Percentiles rank a stretch among this genome's conserved stretches.
These are phyloP conservation scores for Potamilus streckersoni DNA, from an alignment of 1,140 invertebrate genomes.

Conservation along the genomic window DNA sequence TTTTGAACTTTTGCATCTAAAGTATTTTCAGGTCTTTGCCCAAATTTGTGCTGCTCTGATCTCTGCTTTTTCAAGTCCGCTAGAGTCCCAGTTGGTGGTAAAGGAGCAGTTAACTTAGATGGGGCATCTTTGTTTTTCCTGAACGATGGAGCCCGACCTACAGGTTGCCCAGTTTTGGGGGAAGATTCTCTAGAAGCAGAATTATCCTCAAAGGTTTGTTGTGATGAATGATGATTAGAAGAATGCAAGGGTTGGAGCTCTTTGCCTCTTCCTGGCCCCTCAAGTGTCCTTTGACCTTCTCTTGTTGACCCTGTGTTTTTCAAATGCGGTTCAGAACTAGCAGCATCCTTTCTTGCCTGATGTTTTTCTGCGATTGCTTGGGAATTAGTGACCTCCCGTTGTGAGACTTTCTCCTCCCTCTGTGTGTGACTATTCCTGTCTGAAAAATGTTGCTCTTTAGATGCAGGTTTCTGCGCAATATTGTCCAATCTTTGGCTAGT, in stretches of 20 bases:
- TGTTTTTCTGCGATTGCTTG: too few relatives aligned
- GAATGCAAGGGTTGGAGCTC: not conserved
- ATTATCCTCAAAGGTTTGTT: not conserved
- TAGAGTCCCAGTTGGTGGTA: slow-evolving; percentile 13
- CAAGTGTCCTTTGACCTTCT: not conserved
- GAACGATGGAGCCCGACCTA: slow-evolving; percentile 14
- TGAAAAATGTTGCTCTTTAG: too few relatives aligned
- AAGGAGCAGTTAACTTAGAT: not conserved
- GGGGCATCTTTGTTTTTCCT: slow-evolving; percentile 28
- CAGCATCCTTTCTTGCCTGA: too few relatives aligned
- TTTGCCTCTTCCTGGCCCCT: not conserved
- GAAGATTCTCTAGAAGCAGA: not conserved
- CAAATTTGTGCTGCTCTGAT: slow-evolving; percentile 28
- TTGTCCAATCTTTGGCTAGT: too few relatives aligned
- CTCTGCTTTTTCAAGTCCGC: slow-evolving; percentile 28
- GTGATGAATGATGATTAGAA: not conserved
- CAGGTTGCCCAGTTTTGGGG: not conserved
- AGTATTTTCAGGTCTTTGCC: slow-evolving; percentile 2
- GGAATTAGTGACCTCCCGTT: too few relatives aligned
- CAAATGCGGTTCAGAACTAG: not conserved
- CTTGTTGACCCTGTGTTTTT: not conserved
- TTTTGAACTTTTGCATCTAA: slow-evolving; percentile 23
- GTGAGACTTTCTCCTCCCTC: too few relatives aligned
- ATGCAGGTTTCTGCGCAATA: too few relatives aligned
- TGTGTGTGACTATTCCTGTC: too few relatives aligned